Base-by-base conservation (phyloP, 1,140 invertebrate genomes). In the Mylabris phalerata region DNA sequence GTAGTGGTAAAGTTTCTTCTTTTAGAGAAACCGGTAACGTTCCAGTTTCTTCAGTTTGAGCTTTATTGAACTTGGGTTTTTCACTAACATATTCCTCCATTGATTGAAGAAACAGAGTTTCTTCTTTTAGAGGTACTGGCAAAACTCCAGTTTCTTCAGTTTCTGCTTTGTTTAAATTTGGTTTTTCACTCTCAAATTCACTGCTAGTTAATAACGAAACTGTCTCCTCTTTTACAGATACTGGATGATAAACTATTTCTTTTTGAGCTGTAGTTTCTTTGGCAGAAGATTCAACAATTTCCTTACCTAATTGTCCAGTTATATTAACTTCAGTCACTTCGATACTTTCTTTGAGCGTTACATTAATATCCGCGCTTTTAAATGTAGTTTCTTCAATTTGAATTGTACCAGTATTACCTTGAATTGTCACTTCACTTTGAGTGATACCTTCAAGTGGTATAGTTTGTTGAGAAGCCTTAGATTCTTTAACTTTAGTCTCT, bases 261-360 rank as follows among this genome's bases (percentile, higher is more conserved):
- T 70, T 57, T 62, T 70, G 66, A 1, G 74, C 73, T 42, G 68
- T 38, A 13, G 66, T 71, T 69, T 78, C 73, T 60, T 73, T 76
- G 4, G 76, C 73, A 26, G 67, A 59, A 2, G 69, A 73, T 59
- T 67, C 73, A 3, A 73, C 62, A 0, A 79, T 63, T 66, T 78
- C 69, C 52, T 74, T 60, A 57, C 71, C 71, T 67, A 79, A 74
- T 61, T 74, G 75, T 49, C 81, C 80, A 44, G 79, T 67, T 1
- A 69, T 46, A 25, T 74, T 60, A 3, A 80, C 70, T 67, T 82
- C 69, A 42, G 73, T 76, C 13, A 82, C 69, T 1, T 68, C 74
- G 4, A 83, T 44, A 57, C 77, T 72, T 62, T 76, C 75, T 39
- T 70, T 72, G 57, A 78, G 74, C 38, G 73, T 71, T 48, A 81